A percentile compares a stretch with the other conserved stretches of the same genome.
phyloP scores from a whole-genome alignment of 2,797 vertebrate genomes.

The Allobates femoralis region DNA sequence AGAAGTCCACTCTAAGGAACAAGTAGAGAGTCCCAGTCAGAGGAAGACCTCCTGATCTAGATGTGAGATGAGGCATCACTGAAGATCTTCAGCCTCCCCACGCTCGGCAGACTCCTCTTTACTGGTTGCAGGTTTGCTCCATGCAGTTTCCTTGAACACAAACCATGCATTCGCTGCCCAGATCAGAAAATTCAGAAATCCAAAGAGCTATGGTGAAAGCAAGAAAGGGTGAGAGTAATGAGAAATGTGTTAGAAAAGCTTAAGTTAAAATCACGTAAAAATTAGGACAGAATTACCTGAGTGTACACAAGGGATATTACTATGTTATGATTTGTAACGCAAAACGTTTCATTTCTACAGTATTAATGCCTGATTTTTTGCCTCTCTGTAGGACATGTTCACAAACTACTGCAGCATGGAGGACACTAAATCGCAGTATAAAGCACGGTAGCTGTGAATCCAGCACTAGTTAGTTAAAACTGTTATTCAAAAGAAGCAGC shows the following conservation, averaged over 20 bases:
- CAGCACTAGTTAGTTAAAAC: not conserved
- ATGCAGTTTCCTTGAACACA: slow-evolving; percentile 92
- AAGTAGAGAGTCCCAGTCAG: slow-evolving; percentile 15
- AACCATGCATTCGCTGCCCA: slow-evolving; percentile 96
- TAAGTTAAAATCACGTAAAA: not conserved
- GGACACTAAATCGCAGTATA: too few species aligned
- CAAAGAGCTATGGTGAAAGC: slow-evolving; percentile 81
- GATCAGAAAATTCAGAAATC: slow-evolving; percentile 91
- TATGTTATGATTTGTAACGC: too few species aligned
- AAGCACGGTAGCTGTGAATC: too few species aligned
- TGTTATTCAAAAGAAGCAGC: not conserved
- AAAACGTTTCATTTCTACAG: too few species aligned
- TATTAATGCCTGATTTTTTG: too few species aligned
- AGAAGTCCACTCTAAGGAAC: slow-evolving; percentile 34
- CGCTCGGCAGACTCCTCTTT: slow-evolving; percentile 77
- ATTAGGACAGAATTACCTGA: too few species aligned
- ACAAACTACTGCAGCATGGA: too few species aligned
- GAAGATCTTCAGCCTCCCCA: slow-evolving; percentile 78
- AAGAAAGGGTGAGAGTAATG: slow-evolving; percentile 35
- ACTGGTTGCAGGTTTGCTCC: slow-evolving; percentile 77
- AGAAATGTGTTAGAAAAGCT: not conserved
- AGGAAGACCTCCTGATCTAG: not conserved
- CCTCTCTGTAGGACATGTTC: too few species aligned
- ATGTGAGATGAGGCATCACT: slow-evolving; percentile 50
- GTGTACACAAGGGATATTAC: too few species aligned